Conservation (phyloP, 2,113 vertebrate genomes). For the Hemiscyllium ocellatum region DNA sequence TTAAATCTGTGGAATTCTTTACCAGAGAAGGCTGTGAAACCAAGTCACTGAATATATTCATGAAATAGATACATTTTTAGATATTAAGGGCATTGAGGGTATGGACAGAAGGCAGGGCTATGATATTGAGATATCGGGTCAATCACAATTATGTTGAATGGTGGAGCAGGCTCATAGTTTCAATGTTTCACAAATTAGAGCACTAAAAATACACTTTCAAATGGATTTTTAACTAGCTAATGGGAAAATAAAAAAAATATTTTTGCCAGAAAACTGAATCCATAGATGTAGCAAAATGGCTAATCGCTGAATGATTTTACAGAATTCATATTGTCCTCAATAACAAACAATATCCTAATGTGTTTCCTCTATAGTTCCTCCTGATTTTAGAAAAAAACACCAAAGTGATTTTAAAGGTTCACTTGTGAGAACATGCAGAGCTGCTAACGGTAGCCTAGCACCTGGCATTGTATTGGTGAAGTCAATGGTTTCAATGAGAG, state of each 20-base stretch:
- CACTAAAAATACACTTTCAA: not conserved
- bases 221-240: not conserved
- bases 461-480: not conserved
- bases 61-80: no score
- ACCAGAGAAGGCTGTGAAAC: no score
- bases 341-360: not conserved
- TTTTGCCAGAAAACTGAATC: not conserved
- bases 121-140: no score
- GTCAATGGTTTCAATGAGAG: no score
- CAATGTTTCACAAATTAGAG: not conserved
- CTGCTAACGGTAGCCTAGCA: not conserved
- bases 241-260: not conserved
- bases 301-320: not conserved
- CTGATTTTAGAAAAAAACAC: not conserved
- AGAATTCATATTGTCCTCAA: not conserved
- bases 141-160: no score
- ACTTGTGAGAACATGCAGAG: not conserved
- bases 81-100: no score
- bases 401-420: not conserved
- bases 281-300: not conserved
- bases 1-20: no score
- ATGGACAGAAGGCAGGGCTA: no score
- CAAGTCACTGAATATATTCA: no score
- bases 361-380: not conserved
- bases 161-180: no score